phyloP scores from a whole-genome alignment of 2,888 invertebrate species.

The Metopia argyrocephala region DNA sequence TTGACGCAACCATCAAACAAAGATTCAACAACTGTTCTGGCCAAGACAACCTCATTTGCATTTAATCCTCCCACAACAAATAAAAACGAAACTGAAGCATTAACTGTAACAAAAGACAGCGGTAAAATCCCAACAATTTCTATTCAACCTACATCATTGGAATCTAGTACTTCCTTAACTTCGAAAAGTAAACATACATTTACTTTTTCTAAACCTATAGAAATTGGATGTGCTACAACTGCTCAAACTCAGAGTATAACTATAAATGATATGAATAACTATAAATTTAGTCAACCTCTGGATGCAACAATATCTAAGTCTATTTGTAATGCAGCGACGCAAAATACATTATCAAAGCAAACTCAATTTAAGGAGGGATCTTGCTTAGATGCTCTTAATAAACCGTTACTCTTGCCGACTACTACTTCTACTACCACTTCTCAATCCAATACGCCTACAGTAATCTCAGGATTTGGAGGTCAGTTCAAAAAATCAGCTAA shows the following conservation, averaged over 20 bases:
- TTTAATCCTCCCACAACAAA: slow-evolving; percentile 15
- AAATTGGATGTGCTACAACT: slow-evolving; percentile 70
- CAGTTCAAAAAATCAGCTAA: slow-evolving; percentile 80
- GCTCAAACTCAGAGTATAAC: slow-evolving; percentile 76
- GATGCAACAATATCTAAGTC: slow-evolving; percentile 64
- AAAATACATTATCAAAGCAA: slow-evolving; percentile 30
- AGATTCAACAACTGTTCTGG: slow-evolving; percentile 3
- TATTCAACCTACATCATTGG: slow-evolving; percentile 20
- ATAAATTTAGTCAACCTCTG: slow-evolving; percentile 81
- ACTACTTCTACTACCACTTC: not conserved
- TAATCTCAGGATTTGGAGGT: slow-evolving; percentile 69
- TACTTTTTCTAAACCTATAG: slow-evolving; percentile 80
- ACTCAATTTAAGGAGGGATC: slow-evolving; percentile 78
- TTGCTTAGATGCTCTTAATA: slow-evolving; percentile 77
- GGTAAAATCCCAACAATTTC: not conserved
- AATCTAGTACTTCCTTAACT: not conserved
- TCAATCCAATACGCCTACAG: slow-evolving; percentile 19
- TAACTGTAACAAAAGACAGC: not conserved
- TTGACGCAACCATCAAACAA: not conserved
- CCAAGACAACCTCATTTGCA: slow-evolving; percentile 22
- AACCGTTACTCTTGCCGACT: slow-evolving; percentile 58
- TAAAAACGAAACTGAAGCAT: not conserved
- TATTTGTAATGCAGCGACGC: not conserved
- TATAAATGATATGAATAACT: slow-evolving; percentile 79
- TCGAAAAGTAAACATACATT: slow-evolving; percentile 67